Conservation (phyloP, 2,888 invertebrate genomes). For the Helobdella robusta region DNA sequence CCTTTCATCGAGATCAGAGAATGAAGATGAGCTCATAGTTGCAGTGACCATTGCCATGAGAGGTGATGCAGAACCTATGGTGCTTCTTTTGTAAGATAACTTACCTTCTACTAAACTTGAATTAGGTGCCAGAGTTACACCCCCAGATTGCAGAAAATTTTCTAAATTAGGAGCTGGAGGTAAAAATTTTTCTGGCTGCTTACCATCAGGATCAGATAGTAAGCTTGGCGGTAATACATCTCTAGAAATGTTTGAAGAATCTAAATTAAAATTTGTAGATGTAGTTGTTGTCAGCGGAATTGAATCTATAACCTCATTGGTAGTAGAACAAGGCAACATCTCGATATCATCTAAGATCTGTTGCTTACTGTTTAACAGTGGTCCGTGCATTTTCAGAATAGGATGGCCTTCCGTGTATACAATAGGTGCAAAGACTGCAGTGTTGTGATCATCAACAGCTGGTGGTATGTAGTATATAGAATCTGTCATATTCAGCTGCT, state of each 20-base stretch:
- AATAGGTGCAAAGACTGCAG: constrained; percentile 39
- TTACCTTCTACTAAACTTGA: constrained; percentile 14
- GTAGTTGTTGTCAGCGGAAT: no score
- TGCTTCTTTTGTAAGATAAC: background rate
- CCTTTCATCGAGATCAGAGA: constrained; percentile 32
- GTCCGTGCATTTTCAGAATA: constrained; percentile 27
- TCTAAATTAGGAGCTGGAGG: constrained; percentile 10
- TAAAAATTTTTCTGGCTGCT: constrained; percentile 9
- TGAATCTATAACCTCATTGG: background rate
- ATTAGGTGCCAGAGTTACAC: background rate
- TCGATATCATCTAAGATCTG: constrained; percentile 5
- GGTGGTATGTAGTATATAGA: constrained; percentile 26
- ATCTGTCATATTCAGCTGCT: background rate
- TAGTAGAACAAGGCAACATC: constrained; percentile 10
- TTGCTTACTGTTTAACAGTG: constrained; percentile 17
- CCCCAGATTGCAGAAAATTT: no score
- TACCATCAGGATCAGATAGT: no score
- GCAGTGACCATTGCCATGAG: constrained; percentile 33
- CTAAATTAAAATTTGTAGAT: no score
- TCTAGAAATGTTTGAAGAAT: constrained; percentile 8
- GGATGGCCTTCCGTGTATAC: constrained; percentile 32
- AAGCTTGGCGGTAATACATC: no score
- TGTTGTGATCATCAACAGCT: constrained; percentile 42
- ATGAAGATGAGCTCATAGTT: constrained; percentile 29
- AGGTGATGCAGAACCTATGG: constrained; percentile 16